These are phyloP conservation scores for Galerucella calmariensis DNA, from an alignment of 2,888 invertebrate species.

Conservation along the genomic window DNA sequence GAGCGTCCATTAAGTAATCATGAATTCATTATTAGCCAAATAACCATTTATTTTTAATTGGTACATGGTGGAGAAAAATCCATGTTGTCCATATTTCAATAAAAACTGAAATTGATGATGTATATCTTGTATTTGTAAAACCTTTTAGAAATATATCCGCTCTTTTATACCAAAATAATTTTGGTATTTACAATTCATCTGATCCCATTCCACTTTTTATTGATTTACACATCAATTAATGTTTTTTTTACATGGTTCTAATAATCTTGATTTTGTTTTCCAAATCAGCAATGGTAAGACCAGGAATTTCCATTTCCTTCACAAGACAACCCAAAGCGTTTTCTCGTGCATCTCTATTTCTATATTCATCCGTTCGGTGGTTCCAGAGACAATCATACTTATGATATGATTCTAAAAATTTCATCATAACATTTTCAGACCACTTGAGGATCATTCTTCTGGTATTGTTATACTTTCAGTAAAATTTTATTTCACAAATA, in stretches of 20 bases:
- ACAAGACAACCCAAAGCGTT: too few species aligned
- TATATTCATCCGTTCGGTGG: slow-evolving; percentile 56
- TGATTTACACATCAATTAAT: slow-evolving; percentile 53
- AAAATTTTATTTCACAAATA: too few species aligned
- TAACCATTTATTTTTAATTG: too few species aligned
- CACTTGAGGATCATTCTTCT: slow-evolving; percentile 46
- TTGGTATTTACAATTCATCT: slow-evolving; percentile 42
- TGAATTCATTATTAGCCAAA: too few species aligned
- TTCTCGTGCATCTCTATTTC: slow-evolving; percentile 49
- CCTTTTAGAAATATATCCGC: slow-evolving; percentile 44
- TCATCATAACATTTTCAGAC: slow-evolving; percentile 54
- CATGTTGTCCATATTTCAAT: too few species aligned
- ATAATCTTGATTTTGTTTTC: slow-evolving; percentile 62
- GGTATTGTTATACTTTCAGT: too few species aligned
- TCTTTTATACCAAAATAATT: slow-evolving; percentile 45
- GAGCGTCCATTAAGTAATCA: too few species aligned
- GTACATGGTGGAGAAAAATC: too few species aligned
- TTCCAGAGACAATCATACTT: slow-evolving; percentile 60
- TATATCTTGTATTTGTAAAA: slow-evolving; percentile 39
- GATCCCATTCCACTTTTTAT: slow-evolving; percentile 37
- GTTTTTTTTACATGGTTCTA: slow-evolving; percentile 61
- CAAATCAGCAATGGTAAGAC: slow-evolving; percentile 57
- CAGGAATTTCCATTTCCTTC: slow-evolving; percentile 54
- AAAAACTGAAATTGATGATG: slow-evolving; percentile 29
- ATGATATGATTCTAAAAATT: slow-evolving; percentile 59